Percentiles rank a stretch among this genome's conserved stretches.
Conservation (phyloP, 2,888 invertebrate genomes). For the Trichogramma dendrolimi region DNA sequence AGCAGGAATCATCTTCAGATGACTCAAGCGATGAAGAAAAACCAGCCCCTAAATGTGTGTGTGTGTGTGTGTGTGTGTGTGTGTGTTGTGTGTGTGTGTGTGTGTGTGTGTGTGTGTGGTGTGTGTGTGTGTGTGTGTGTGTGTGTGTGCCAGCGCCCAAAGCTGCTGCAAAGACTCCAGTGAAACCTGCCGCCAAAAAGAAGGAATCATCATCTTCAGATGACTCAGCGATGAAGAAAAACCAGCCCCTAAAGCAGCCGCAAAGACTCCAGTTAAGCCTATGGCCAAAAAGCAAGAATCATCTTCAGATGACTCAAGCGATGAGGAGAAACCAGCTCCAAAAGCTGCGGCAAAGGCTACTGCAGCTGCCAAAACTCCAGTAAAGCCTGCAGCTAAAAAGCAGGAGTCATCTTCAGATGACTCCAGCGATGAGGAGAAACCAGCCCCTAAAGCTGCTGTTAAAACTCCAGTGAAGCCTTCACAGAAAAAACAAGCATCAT, state of each 20-base stretch:
- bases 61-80: no score
- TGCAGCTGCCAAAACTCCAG: conserved; percentile 20
- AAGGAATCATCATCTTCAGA: conserved; percentile 36
- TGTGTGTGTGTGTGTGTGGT: no score
- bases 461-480: conserved; percentile 30
- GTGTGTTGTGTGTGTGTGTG: no score
- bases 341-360: conserved; percentile 26
- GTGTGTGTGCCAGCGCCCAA: no score
- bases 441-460: conserved; percentile 26
- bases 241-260: conserved; percentile 30
- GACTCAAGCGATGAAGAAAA: conserved; percentile 32
- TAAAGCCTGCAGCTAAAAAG: conserved; percentile 30
- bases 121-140: no score
- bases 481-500: conserved; percentile 34
- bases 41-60: no score
- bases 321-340: conserved; percentile 29
- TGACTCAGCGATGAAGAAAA: conserved; percentile 31
- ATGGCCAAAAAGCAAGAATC: conserved; percentile 30
- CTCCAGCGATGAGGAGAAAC: conserved; percentile 21
- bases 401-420: conserved; percentile 35
- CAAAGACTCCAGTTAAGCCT: conserved; percentile 21
- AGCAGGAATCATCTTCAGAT: conserved; percentile 34
- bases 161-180: conserved; percentile 34
- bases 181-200: conserved; percentile 31
- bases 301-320: conserved; percentile 27